Evolutionary conservation across 2,113 vertebrate species (phyloP).

Genomic region (Melanerpes aurifrons): DNA sequence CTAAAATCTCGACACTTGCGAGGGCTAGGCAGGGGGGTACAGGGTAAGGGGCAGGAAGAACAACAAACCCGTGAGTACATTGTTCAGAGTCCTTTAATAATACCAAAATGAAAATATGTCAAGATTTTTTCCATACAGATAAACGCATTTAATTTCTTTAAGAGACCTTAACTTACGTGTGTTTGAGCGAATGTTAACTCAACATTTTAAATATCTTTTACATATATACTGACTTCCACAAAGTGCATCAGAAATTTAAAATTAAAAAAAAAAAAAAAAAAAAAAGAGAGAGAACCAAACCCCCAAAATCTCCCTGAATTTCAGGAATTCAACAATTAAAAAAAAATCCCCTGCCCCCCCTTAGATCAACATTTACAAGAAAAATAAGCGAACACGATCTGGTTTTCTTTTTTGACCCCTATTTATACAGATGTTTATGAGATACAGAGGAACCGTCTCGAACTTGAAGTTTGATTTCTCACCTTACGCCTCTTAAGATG

Average conservation of each 20-base stretch:
- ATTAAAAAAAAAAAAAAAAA: conserved; percentile 24
- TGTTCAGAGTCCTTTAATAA: conserved; percentile 97
- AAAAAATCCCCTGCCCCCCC: conserved; percentile 50
- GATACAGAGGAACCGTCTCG: conserved; percentile 77
- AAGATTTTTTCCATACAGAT: conserved; percentile 93
- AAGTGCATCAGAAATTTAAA: conserved; percentile 98
- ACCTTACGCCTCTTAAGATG: conserved; percentile 78
- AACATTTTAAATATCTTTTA: conserved; percentile 97
- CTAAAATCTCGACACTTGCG: not conserved
- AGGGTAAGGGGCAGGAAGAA: conserved; percentile 35
- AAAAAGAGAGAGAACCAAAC: not conserved
- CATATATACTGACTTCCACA: conserved; percentile 99
- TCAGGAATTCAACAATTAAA: conserved; percentile 88
- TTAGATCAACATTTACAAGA: conserved; percentile 92
- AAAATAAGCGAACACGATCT: conserved; percentile 84
- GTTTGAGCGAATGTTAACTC: conserved; percentile 94
- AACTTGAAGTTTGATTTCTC: conserved; percentile 76
- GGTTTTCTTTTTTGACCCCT: conserved; percentile 73
- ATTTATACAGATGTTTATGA: conserved; percentile 89
- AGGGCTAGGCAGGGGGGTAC: not conserved
- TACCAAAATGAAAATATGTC: conserved; percentile 99
- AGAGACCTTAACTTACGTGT: conserved; percentile 85
- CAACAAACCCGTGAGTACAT: conserved; percentile 55
- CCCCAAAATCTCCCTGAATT: conserved; percentile 88
- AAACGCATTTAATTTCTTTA: conserved; percentile 98